Percentiles rank a stretch among this genome's conserved stretches.
Evolutionary conservation across 2,797 vertebrate genomes (phyloP).

Genomic region (Heteromormyrus szaboi): DNA sequence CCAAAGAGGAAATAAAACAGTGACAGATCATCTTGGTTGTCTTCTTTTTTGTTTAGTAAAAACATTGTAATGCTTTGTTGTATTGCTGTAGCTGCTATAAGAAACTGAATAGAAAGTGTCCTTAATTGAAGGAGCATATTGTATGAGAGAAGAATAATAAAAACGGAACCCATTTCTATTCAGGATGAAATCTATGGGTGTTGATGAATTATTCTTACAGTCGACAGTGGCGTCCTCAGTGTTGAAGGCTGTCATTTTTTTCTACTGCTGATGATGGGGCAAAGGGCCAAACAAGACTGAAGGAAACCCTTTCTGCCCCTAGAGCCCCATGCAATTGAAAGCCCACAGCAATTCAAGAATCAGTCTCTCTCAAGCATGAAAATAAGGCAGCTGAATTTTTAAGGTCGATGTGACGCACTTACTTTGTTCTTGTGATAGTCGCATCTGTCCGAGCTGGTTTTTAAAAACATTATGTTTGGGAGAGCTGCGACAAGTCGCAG

Average conservation of each 20-base stretch:
- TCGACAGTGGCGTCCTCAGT: neutral
- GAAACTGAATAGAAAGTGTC: neutral
- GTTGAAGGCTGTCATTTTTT: neutral
- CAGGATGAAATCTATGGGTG: neutral
- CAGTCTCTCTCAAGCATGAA: neutral
- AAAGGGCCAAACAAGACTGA: neutral
- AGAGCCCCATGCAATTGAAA: neutral
- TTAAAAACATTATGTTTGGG: neutral
- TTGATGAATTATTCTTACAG: neutral
- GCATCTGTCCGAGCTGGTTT: neutral
- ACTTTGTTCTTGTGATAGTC: neutral
- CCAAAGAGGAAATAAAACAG: neutral
- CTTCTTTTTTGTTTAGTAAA: neutral
- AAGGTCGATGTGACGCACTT: neutral
- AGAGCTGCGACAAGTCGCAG: neutral
- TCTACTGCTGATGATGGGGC: neutral
- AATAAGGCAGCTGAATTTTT: neutral
- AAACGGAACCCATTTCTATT: neutral
- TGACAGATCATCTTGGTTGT: neutral
- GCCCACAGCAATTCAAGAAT: neutral
- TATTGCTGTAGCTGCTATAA: neutral
- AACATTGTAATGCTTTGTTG: neutral
- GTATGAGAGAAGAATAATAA: neutral
- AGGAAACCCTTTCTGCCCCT: neutral
- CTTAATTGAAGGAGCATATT: neutral